Evolutionary conservation across 2,888 invertebrate species (phyloP).

Genomic region (Beris chalybata): DNA sequence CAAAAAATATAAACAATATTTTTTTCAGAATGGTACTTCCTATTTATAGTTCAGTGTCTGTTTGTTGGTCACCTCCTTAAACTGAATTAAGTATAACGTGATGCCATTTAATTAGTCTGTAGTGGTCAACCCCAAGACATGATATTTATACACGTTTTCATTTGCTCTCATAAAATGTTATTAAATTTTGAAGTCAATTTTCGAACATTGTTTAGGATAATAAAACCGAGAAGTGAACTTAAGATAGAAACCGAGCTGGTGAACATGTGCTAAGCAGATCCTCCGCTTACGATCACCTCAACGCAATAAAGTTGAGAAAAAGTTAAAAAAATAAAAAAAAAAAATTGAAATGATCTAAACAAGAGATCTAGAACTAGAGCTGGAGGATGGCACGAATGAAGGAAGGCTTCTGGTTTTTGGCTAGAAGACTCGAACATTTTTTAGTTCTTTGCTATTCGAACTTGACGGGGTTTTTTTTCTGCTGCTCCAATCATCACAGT

Average conservation of each 20-base stretch:
- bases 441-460: too few species aligned
- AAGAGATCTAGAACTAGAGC: background rate
- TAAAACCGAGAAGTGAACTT: slow-evolving; percentile 31
- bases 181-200: slow-evolving; percentile 28
- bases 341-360: slow-evolving; percentile 26
- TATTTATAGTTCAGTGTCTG: too few species aligned
- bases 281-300: slow-evolving; percentile 38
- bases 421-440: too few species aligned
- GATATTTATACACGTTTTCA: slow-evolving; percentile 15
- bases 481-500: too few species aligned
- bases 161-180: slow-evolving; percentile 22
- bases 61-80: slow-evolving; percentile 23
- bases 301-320: slow-evolving; percentile 36
- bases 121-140: slow-evolving; percentile 30
- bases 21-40: too few species aligned
- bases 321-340: slow-evolving; percentile 13
- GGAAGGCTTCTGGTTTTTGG: too few species aligned
- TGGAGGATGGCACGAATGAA: too few species aligned
- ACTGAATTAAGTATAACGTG: slow-evolving; percentile 7
- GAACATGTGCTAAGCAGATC: slow-evolving; percentile 40
- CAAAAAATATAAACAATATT: too few species aligned
- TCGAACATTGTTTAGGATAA: slow-evolving; percentile 21
- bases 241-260: slow-evolving; percentile 29
- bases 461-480: too few species aligned
- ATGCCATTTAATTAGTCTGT: slow-evolving; percentile 26